phyloP scores from a whole-genome alignment of 1,140 invertebrate species.

The Macrostomum lignano region DNA sequence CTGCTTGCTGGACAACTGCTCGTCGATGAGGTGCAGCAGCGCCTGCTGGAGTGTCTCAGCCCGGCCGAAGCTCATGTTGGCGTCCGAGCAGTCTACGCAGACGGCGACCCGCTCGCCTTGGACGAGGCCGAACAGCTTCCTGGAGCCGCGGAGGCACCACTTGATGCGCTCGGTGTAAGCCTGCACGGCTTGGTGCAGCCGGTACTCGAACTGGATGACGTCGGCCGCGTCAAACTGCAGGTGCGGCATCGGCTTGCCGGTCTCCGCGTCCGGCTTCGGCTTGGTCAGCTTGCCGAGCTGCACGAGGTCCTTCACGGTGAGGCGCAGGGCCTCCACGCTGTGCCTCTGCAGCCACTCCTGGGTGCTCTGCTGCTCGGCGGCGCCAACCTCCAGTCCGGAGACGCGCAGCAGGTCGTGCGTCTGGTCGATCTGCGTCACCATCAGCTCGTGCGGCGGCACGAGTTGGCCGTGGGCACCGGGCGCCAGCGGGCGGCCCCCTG shows the following conservation, averaged over 20 bases:
- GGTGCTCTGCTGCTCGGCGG: background rate
- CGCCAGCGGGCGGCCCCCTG: too few relatives aligned
- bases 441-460: background rate
- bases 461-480: too few relatives aligned
- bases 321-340: background rate
- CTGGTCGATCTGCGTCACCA: background rate
- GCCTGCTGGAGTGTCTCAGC: constrained; percentile 8
- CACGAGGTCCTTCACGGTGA: background rate
- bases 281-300: background rate
- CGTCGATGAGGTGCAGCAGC: constrained; percentile 18
- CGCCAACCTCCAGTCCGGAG: background rate
- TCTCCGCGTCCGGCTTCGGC: background rate
- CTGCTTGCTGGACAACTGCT: constrained; percentile 18
- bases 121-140: constrained; percentile 22
- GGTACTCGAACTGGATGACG: background rate
- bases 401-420: background rate
- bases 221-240: background rate
- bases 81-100: constrained; percentile 21
- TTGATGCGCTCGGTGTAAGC: constrained; percentile 1
- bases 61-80: constrained; percentile 13
- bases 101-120: constrained; percentile 17
- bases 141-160: background rate
- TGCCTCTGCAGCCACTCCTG: constrained; percentile 3
- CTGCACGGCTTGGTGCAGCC: background rate
- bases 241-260: background rate